phyloP scores from a whole-genome alignment of 2,888 invertebrate genomes.

The Nezara viridula region DNA sequence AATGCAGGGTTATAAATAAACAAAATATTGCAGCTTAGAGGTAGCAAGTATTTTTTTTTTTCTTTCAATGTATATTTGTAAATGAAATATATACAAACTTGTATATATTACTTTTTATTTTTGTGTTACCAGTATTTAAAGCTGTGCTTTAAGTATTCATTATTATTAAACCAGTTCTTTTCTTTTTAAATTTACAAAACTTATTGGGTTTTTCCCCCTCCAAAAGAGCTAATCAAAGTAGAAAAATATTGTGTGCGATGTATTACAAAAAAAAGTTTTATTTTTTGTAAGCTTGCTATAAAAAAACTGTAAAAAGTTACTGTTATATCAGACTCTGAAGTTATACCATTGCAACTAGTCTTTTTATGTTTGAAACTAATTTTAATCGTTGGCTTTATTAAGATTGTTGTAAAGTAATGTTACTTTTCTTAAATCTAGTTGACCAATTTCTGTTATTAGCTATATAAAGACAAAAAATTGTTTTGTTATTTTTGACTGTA shows the following conservation, averaged over 20 bases:
- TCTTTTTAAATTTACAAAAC: conserved; percentile 21
- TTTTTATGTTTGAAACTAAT: conserved; percentile 44
- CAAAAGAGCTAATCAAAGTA: conserved; percentile 48
- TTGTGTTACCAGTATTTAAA: conserved; percentile 49
- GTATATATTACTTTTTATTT: conserved; percentile 40
- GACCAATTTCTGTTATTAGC: conserved; percentile 37
- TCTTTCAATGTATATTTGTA: conserved; percentile 5
- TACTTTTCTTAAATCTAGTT: conserved; percentile 25
- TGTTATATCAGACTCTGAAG: conserved; percentile 26
- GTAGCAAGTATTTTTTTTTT: not conserved
- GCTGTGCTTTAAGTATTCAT: conserved; percentile 49
- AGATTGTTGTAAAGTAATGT: conserved; percentile 37
- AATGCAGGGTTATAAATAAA: not conserved
- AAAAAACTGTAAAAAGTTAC: conserved; percentile 31
- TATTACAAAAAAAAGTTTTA: not conserved
- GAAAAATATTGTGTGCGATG: conserved; percentile 8
- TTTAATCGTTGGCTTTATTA: conserved; percentile 42
- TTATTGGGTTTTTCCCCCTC: not conserved
- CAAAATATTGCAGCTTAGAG: conserved; percentile 28
- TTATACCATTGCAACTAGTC: conserved; percentile 40
- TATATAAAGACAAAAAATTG: conserved; percentile 37
- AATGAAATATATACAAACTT: conserved; percentile 1
- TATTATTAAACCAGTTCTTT: conserved; percentile 27
- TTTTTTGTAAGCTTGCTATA: conserved; percentile 34
- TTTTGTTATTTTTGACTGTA: conserved; percentile 13